Evolutionary conservation across 92 coral and sea anemone species (phyloP), one percentile per base, ranked within the genome.

Genomic region (Zoanthus solanderi): DNA sequence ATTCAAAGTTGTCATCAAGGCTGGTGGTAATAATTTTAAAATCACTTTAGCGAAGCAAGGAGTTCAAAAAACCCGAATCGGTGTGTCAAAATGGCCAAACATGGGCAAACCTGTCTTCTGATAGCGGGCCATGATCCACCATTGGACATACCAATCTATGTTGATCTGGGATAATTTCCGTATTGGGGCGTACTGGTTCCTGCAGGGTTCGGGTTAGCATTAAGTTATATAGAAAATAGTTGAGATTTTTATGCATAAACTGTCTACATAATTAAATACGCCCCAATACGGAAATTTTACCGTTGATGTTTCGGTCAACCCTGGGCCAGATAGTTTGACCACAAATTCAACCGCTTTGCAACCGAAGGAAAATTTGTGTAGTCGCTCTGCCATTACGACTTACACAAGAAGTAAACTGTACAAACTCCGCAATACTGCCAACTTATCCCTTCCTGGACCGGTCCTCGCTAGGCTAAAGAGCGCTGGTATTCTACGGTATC

Each of bases 401-500:
- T 88, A 81, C 63, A 82, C 88, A 52, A 83, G 86, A 68, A 80
- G 76, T 60, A 79, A 88, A 71, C 74, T 82, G 68, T 50, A 72
- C 72, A 88, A 83, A 57, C 88, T 83, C 83, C 30, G 84, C 80
- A 63, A 72, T 56, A 73, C 78, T 75, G 50, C 68, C 81, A 84
- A 83, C 72, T 60, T 69, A 42, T 85, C 88, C 74, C 83, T 74
- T 85, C 46, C 75, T 74, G 75, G 79, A 72, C 61, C 76, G 71
- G 72, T 60, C 52, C 53, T 75, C 15, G 53, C 61, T 18, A 78
- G 56, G 71, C 82, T 85, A 75, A 85, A 85, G 45, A 85, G 79
- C 76, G 34, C 61, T 50, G 83, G 83, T 37, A 76, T 86, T 76
- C 76, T 76, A 60, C 75, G 65, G 58, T 85, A 15, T 75, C 67